Base-by-base conservation (phyloP, 2,888 invertebrate genomes). In the Sinelater perroti region DNA sequence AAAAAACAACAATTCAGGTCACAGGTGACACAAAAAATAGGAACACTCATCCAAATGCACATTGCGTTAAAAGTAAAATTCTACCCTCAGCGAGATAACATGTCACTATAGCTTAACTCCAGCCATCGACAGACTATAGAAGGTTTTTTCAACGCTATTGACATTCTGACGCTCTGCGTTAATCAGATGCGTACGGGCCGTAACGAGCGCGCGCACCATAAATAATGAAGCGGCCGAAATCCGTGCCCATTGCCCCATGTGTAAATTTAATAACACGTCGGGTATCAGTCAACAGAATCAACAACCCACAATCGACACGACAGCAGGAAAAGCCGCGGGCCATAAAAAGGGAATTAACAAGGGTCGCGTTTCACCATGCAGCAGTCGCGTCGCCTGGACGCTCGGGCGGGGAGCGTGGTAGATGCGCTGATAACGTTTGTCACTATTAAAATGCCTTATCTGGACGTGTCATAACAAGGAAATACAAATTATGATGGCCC, bases 361-460 rank as follows among this genome's bases (percentile, higher is more conserved):
- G 45, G 56, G 46, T 21, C 38, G 28, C 10, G 51, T 24, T 45
- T 53, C 35, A 53, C 45, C 33, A 45, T 36, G 38, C 45, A 36
- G 45, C 24, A 54, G 46, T 36, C 36, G 35, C 45, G 14, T 35
- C 36, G 26, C 17, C 14, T 31, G 47, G 46, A 56, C 52, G 26
- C 31, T 49, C 50, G 35, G 50, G 52, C 47, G 38, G 42, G 35
- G 24, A n/a, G 16, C 38, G 53, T 42, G 58, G 59, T 62, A 46
- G 56, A 62, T 56, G 49, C 44, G 38, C 38, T 44, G 69, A 69
- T 68, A 69, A 60, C 62, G 69, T 66, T 67, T 67, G 69, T 70
- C 65, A 67, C 67, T 63, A 69, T 69, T 67, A 68, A 70, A 70
- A 69, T 66, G 61, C 54, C 64, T 67, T 67, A 67, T 69, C 68